Base-by-base conservation (phyloP, 2,113 vertebrate genomes). In the Actinemys pallida region DNA sequence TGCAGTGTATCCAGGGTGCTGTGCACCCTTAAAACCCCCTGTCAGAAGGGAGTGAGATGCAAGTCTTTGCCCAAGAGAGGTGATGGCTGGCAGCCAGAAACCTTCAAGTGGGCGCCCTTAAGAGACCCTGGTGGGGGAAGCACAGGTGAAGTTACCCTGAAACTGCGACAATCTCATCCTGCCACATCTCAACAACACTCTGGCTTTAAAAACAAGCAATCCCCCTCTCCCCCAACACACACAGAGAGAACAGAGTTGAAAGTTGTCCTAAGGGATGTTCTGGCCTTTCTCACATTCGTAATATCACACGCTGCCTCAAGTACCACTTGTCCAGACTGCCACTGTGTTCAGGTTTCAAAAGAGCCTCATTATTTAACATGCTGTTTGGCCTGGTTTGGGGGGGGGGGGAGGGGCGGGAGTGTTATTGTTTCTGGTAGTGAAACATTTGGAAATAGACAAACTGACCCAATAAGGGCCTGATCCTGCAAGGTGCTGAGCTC, bases 131-230 rank as follows among this genome's bases (percentile, higher is more conserved):
- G 31, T 3, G 5, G 31, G 31, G 31, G 31, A 35, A 35, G 35
- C 62, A 65, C 62, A 31, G 31, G 31, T 31, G 57, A 31, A 35
- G 6, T 35, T 65, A 59, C 57, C 14, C 62, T 65, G 62, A 65
- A 35, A 65, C 14, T 7, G 62, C 13, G 31, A 35, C 59, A 65
- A 35, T 17, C 31, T 65, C 62, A 31, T 81, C 29, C 45, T 86
- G n/a, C 39, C 90, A 31, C 86, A 54, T 65, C 72, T 83, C 54
- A 88, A 82, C 87, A 94, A 87, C 24, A 81, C 22, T 53, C 10
- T 13, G 62, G 62, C 81, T 88, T 93, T 62, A 39, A 89, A 96
- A 93, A 94, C 85, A 95, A 94, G 89, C 88, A 62, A 81, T 54
- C n/a, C 88, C 59, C 82, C 92, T 86, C 88, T 82, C 1, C 83